Conservation (phyloP, 2,113 vertebrate species). For the Plecturocebus donacophilus region DNA sequence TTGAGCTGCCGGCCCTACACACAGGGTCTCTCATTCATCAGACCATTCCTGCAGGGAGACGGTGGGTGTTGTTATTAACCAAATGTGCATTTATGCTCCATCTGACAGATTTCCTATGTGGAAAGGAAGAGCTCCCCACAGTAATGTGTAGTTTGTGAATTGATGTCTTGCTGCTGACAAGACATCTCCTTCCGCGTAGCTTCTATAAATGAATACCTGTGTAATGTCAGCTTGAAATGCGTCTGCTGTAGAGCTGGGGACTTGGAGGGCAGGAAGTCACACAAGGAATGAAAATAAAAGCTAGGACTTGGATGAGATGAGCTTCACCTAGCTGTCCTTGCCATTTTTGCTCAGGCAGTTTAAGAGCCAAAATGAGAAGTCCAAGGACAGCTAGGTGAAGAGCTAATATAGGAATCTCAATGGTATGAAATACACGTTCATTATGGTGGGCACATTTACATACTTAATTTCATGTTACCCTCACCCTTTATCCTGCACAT, state of each 20-base stretch:
- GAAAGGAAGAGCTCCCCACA: slow-evolving; percentile 9
- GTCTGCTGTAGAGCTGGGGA: background rate
- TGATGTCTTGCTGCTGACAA: background rate
- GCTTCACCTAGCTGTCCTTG: too few species aligned
- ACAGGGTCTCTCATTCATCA: background rate
- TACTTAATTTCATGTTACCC: background rate
- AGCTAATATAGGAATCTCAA: background rate
- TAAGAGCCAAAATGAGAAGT: background rate
- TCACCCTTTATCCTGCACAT: background rate
- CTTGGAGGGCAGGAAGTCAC: background rate
- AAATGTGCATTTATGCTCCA: background rate
- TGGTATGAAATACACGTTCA: background rate
- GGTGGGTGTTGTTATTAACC: background rate
- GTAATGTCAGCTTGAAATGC: background rate
- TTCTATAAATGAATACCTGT: background rate
- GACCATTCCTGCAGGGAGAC: background rate
- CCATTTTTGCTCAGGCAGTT: background rate
- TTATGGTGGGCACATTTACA: background rate
- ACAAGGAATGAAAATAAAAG: background rate
- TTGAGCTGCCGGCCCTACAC: background rate
- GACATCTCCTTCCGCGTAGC: background rate
- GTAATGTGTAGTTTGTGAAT: background rate
- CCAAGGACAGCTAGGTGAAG: background rate
- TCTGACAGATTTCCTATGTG: slow-evolving; percentile 10
- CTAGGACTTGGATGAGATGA: background rate